Evolutionary conservation across 2,797 vertebrate genomes (phyloP).

Genomic region (Eulemur rubriventer): DNA sequence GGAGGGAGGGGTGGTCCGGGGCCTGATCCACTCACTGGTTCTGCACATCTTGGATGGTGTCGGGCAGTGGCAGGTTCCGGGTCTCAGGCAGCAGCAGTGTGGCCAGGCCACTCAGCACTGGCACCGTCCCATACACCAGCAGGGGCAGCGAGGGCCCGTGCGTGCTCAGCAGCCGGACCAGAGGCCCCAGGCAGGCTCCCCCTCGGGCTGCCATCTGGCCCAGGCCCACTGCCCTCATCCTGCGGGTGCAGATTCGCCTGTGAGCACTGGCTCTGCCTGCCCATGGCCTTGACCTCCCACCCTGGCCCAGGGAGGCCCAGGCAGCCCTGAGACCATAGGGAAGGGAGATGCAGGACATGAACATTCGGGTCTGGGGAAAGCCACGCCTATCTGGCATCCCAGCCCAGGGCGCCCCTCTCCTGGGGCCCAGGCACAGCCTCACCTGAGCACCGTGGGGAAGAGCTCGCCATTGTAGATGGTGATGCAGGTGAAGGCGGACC

Average conservation of each 20-base stretch:
- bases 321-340: neutral
- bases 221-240: constrained; percentile 90
- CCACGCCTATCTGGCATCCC: rapidly evolving
- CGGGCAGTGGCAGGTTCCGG: constrained; percentile 85
- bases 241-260: constrained; percentile 47
- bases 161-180: constrained; percentile 84
- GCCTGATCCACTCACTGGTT: constrained; percentile 83
- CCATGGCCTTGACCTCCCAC: neutral
- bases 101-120: constrained; percentile 85
- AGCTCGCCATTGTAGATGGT: constrained; percentile 70
- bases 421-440: neutral
- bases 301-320: neutral
- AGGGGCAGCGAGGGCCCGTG: constrained; percentile 85
- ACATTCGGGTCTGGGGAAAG: neutral
- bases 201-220: constrained; percentile 86
- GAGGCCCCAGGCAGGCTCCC: constrained; percentile 90
- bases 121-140: constrained; percentile 87
- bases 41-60: constrained; percentile 90
- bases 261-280: neutral
- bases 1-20: rapidly evolving
- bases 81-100: constrained; percentile 91
- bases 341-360: rapidly evolving
- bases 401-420: rapidly evolving
- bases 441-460: constrained; percentile 80
- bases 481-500: constrained; percentile 53